phyloP scores from a whole-genome alignment of 2,888 invertebrate genomes.

The Ophonus ardosiacus region DNA sequence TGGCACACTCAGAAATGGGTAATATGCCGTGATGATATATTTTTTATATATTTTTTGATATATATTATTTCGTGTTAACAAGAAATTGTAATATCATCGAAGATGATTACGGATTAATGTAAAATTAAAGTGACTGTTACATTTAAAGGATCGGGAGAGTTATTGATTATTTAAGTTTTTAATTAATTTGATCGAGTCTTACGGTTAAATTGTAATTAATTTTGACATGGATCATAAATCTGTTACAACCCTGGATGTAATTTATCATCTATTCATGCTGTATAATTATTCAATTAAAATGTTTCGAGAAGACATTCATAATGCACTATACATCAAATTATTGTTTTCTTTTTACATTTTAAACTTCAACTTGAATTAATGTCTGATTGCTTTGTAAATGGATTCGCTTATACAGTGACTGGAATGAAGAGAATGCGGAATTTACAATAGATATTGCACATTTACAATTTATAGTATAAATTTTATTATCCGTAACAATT shows the following conservation, averaged over 20 bases:
- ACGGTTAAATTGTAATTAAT: constrained; percentile 61
- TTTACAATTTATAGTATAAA: not conserved
- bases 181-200: constrained; percentile 56
- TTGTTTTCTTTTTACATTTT: constrained; percentile 40
- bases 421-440: not conserved
- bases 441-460: not conserved
- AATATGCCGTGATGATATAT: no score
- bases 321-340: constrained; percentile 40
- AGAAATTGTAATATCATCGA: not conserved
- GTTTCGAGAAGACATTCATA: constrained; percentile 50
- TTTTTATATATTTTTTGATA: no score
- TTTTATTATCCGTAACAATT: not conserved
- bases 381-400: constrained; percentile 19
- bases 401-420: not conserved
- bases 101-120: not conserved
- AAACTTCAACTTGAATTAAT: constrained; percentile 35
- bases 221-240: constrained; percentile 62
- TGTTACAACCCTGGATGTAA: constrained; percentile 43
- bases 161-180: constrained; percentile 53
- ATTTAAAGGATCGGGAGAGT: not conserved
- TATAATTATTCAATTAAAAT: constrained; percentile 62
- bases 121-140: not conserved
- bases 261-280: constrained; percentile 62
- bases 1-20: no score
- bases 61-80: no score